Evolutionary conservation across 2,888 invertebrate genomes (phyloP).

Genomic region (Apodemia hepburni): DNA sequence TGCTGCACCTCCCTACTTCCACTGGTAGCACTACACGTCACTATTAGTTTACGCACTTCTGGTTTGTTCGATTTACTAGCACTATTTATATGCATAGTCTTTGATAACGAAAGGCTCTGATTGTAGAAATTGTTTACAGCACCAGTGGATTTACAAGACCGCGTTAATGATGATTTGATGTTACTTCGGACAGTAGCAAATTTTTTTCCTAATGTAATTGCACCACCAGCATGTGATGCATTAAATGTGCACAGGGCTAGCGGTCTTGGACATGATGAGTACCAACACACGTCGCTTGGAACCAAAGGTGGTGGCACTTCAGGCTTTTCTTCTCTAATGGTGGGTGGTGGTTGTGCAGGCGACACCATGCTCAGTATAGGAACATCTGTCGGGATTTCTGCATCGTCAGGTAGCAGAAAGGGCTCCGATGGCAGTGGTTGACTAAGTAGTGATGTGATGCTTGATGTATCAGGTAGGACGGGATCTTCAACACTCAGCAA

Average conservation of each 20-base stretch:
- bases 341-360: constrained; percentile 38
- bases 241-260: constrained; percentile 79
- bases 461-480: constrained; percentile 58
- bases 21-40: constrained; percentile 61
- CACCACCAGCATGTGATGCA: constrained; percentile 78
- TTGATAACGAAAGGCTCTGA: constrained; percentile 59
- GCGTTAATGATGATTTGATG: constrained; percentile 67
- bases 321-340: constrained; percentile 39
- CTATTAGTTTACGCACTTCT: constrained; percentile 72
- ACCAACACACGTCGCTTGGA: constrained; percentile 68
- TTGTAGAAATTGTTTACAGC: constrained; percentile 57
- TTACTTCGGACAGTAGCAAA: constrained; percentile 72
- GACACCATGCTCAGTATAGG: constrained; percentile 46
- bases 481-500: constrained; percentile 59
- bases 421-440: constrained; percentile 52
- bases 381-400: constrained; percentile 38
- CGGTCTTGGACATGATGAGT: constrained; percentile 80
- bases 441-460: constrained; percentile 57
- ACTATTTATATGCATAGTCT: constrained; percentile 65
- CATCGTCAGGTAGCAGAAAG: constrained; percentile 55
- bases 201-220: constrained; percentile 73
- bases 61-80: constrained; percentile 66
- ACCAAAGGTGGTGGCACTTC: constrained; percentile 49
- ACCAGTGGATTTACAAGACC: constrained; percentile 56
- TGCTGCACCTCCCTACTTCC: constrained; percentile 44